These are phyloP conservation scores for Corythornis vintsioides DNA, from an alignment of 2,113 vertebrate genomes.

Conservation along the genomic window DNA sequence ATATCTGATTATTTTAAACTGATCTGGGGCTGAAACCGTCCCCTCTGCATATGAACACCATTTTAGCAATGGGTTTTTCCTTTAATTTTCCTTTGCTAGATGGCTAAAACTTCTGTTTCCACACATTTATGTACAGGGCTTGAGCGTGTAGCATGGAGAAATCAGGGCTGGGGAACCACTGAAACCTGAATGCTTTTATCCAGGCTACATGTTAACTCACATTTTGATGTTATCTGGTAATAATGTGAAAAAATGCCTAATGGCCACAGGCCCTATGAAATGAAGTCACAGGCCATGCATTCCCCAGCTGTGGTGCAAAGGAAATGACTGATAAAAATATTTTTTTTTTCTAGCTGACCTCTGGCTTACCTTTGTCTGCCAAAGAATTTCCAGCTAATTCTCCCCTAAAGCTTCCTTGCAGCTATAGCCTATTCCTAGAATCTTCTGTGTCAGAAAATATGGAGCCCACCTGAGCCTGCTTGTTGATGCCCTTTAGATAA, in stretches of 20 bases:
- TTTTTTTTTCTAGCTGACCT: slow-evolving; percentile 53
- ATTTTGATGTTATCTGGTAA: slow-evolving; percentile 40
- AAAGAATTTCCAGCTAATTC: slow-evolving; percentile 53
- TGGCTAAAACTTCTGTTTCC: neutral
- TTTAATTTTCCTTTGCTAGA: neutral
- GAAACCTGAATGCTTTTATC: slow-evolving; percentile 1
- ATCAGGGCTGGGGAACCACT: neutral
- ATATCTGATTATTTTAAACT: neutral
- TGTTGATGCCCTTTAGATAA: slow-evolving; percentile 10
- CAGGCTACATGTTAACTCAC: slow-evolving; percentile 27
- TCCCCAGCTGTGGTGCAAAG: slow-evolving; percentile 56
- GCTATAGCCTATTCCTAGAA: slow-evolving; percentile 20
- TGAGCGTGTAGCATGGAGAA: neutral
- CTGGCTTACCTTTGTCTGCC: slow-evolving; percentile 38
- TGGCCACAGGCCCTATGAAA: slow-evolving; percentile 31
- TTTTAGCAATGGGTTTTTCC: neutral
- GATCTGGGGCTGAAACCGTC: neutral
- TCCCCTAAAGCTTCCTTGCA: slow-evolving; percentile 4
- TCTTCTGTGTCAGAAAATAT: neutral
- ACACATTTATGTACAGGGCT: neutral
- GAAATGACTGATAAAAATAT: slow-evolving; percentile 63
- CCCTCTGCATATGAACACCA: neutral
- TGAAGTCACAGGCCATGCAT: slow-evolving; percentile 15
- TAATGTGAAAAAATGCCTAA: neutral
- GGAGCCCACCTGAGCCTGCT: neutral